Evolutionary conservation across 2,113 vertebrate genomes (phyloP), one percentile per base, ranked within the genome.

Genomic region (Saimiri boliviensis): DNA sequence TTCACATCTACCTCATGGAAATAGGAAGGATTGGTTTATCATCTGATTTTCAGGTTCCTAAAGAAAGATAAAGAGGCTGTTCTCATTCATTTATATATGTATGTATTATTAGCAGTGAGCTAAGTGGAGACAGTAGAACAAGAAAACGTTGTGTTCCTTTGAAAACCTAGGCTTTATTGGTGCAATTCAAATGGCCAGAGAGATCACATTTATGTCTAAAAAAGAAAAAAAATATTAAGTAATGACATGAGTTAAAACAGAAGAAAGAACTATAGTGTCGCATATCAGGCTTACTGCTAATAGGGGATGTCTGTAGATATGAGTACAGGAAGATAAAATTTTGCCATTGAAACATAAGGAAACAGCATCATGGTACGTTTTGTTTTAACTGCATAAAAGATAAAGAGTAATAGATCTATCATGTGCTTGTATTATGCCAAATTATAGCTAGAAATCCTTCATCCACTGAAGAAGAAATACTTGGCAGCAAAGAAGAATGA

Each of bases 161-260:
- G 42, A 91, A 54, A 89, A 94, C 77, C 9, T 63, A 87, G 32
- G 40, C 37, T 80, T 89, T 89, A 76, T 35, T 77, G 71, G 42
- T 91, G n/a, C 0, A n/a, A 32, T 71, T 95, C 45, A 90, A 56
- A 84, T 85, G 49, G 10, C 32, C 35, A 81, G 10, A 86, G 25
- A 76, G 25, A 76, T 70, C 80, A 85, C 32, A 63, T 60, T 47
- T 71, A 93, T 92, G 16, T 85, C 3, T 76, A 60, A 30, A 93
- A 77, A 93, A 30, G 30, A 89, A 93, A 49, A 60, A 96, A 93
- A 58, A 19, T 49, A 56, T 66, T 88, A 94, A 68, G 47, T 93
- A 42, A 87, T 45, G 23, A 54, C 63, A 11, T 68, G 60, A 40
- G 14, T 84, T 47, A 2, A 92, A 84, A 79, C 2, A 71, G 40